Evolutionary conservation across 2,113 vertebrate genomes (phyloP).

Genomic region (Tyto alba): DNA sequence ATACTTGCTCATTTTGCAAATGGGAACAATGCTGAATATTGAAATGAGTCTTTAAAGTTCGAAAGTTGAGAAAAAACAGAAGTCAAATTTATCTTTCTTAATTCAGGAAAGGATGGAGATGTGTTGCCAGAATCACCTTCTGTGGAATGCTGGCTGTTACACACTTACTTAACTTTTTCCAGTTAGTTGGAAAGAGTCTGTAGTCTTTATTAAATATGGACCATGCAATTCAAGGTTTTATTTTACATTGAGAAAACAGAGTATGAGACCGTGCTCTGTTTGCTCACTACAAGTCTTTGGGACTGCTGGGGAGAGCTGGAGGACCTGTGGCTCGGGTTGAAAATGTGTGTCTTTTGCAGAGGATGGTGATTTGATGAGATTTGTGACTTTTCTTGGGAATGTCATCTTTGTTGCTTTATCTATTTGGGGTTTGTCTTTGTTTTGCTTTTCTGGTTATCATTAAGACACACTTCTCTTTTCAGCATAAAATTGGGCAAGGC

Average conservation of each 20-base stretch:
- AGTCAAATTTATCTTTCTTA: not conserved
- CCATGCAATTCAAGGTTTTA: not conserved
- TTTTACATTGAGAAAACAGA: not conserved
- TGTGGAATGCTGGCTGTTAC: not conserved
- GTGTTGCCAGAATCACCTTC: not conserved
- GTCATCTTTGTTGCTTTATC: not conserved
- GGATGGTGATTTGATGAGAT: not conserved
- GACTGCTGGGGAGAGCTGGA: too few relatives aligned
- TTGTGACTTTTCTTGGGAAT: not conserved
- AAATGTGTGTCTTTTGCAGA: not conserved
- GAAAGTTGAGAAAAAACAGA: not conserved
- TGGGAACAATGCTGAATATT: not conserved
- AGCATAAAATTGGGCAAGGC: not conserved
- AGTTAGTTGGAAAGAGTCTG: not conserved
- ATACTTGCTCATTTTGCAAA: not conserved
- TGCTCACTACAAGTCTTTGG: not conserved
- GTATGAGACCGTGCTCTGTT: not conserved
- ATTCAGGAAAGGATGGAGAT: not conserved
- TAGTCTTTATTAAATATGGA: not conserved
- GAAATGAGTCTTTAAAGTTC: rapidly evolving
- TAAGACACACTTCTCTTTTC: not conserved
- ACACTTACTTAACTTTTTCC: not conserved
- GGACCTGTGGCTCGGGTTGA: not conserved
- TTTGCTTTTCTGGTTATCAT: not conserved
- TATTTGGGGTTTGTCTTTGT: not conserved